A percentile compares a stretch with the other conserved stretches of the same genome.
These are phyloP conservation scores for Dipodomys ordii DNA, from an alignment of 2,113 vertebrate species.

Conservation along the genomic window DNA sequence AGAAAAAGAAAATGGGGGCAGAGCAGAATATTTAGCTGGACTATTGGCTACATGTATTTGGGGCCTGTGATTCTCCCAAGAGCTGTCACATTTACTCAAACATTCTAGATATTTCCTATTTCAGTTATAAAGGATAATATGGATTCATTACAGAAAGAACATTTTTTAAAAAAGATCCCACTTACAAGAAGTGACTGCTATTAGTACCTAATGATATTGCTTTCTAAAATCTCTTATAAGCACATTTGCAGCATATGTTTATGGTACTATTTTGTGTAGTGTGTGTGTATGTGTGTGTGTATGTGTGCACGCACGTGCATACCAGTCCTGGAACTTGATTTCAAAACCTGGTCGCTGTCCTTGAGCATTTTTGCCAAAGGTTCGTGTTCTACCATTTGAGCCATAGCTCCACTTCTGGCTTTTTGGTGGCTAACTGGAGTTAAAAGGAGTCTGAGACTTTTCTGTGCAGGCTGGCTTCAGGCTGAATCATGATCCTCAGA, in stretches of 20 bases:
- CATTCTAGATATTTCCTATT: constrained; percentile 28
- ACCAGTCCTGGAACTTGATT: too few species aligned
- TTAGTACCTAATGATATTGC: neutral
- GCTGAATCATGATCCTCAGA: too few species aligned
- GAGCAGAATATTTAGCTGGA: neutral
- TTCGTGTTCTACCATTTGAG: too few species aligned
- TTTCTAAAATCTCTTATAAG: constrained; percentile 36
- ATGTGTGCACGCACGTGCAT: too few species aligned
- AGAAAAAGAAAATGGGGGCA: neutral
- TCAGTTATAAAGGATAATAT: neutral
- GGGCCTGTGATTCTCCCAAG: neutral
- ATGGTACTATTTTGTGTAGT: neutral
- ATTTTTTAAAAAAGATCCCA: neutral
- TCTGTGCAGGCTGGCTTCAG: too few species aligned
- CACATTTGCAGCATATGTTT: constrained; percentile 10
- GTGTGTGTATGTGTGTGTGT: too few species aligned
- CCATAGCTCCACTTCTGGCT: too few species aligned
- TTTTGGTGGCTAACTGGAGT: too few species aligned
- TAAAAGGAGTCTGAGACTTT: too few species aligned
- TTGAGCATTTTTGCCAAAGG: too few species aligned
- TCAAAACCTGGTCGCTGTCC: too few species aligned
- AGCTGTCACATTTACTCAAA: constrained; percentile 1
- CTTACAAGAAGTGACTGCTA: neutral
- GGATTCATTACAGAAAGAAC: constrained; percentile 8
- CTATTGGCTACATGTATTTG: neutral